Evolutionary conservation across 2,113 vertebrate species (phyloP), one percentile per base, ranked within the genome.

Genomic region (Seriola aureovittata): DNA sequence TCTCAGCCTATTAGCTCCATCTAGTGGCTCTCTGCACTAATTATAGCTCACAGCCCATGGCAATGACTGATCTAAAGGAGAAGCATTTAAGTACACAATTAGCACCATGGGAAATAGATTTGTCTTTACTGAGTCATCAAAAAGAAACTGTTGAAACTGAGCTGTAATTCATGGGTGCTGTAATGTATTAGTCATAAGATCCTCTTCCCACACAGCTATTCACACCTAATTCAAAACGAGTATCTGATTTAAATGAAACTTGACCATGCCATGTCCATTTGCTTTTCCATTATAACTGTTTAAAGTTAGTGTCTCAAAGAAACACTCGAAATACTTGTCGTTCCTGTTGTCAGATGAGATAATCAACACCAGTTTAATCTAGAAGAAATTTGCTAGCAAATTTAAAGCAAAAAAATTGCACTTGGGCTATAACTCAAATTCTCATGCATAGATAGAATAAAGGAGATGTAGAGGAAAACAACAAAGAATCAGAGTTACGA

Each of bases 201-300:
- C 69, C 3, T 66, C 46, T 79, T 77, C 40, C 68, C 9, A 0
- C 32, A 21, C 5, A 60, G 60, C 59, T 75, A 52, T 55, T 70
- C 38, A 70, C 29, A 54, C 8, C 21, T 17, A 17, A 29, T 11
- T 62, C 13, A 71, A 11, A 16, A 58, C 25, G 19, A 73, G 6
- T 19, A 36, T 48, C 4, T 73, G 42, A 78, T 73, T 40, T 74
- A 78, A 74, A 69, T 69, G 58, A 42, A 81, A 69, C 83, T 54
- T 65, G 3, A n/a, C 4, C 10, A 34, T 73, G 5, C 34, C 8
- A 5, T 36, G 4, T 8, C 42, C 17, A 60, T 42, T 55, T 40
- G 4, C 14, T 52, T 40, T 38, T 34, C 40, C 11, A 36, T 36
- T 36, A 36, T 36, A 38, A 55, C 42, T n/a, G 4, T 40, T 4